Base-by-base conservation (phyloP, 2,113 vertebrate genomes). In the Drymodes brunneopygia region DNA sequence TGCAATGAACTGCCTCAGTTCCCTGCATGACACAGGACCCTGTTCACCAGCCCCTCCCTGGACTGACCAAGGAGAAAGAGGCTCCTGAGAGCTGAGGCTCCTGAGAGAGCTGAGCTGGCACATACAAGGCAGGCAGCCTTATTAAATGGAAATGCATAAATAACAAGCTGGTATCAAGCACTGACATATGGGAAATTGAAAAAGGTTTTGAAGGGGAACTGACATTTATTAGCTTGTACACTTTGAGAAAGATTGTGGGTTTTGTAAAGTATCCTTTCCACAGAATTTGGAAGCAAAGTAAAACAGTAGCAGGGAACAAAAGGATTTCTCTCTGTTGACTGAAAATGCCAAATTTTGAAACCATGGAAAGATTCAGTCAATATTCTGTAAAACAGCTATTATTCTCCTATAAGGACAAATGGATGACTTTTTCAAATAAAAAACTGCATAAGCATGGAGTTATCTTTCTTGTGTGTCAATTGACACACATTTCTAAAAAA, bases 1-100 rank as follows among this genome's bases (percentile, higher is more conserved):
- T 71, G 61, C 47, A 38, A 42, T 0, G 2, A n/a, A 9, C 45
- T 11, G 17, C 0, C 2, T 8, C 22, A 31, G 33, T 4, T 78
- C 27, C 50, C 61, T 9, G 17, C 0, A 4, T 5, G 44, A 15
- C 25, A 15, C 14, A 7, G 56, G 27, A 73, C 5, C n/a, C 35
- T 18, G 13, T 29, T 47, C 35, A 29, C 10, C 20, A 38, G 29
- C 38, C 54, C 42, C 31, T 69, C 53, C 23, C 36, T 11, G 16
- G 28, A 23, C 47, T 17, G n/a, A 1, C 15, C 8, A 24, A 57
- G 79, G 60, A 65, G n/a, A 64, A 67, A 81, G 24, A 0, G 3
- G 61, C 29, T 83, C 58, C 92, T 35, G 27, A 80, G 82, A 78
- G 60, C n/a, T n/a, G n/a, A n/a, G 60, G 61, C 29, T 83, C 58